phyloP scores from a whole-genome alignment of 1,140 invertebrate genomes.

The Drosophila suzukii region DNA sequence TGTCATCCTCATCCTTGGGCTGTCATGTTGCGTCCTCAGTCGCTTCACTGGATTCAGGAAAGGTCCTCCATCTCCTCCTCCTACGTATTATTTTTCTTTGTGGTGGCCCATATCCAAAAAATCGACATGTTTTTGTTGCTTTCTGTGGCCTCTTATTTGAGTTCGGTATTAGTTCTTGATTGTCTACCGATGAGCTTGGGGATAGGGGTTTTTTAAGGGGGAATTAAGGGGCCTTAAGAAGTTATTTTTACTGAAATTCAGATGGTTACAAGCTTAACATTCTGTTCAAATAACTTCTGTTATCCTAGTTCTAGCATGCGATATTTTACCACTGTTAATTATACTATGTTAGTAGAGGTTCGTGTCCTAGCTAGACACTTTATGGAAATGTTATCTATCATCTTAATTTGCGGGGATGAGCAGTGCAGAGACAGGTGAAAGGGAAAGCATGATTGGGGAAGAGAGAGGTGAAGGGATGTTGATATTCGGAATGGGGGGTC shows the following conservation, averaged over 20 bases:
- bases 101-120: slow-evolving; percentile 12
- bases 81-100: slow-evolving; percentile 7
- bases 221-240: background rate
- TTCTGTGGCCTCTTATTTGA: slow-evolving; percentile 61
- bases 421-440: too few relatives aligned
- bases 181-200: slow-evolving; percentile 32
- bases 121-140: slow-evolving; percentile 6
- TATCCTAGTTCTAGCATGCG: slow-evolving; percentile 52
- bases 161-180: slow-evolving; percentile 60
- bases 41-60: slow-evolving; percentile 20
- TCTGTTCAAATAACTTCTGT: background rate
- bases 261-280: background rate
- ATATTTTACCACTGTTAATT: slow-evolving; percentile 7
- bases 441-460: too few relatives aligned
- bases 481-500: too few relatives aligned
- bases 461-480: too few relatives aligned
- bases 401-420: too few relatives aligned
- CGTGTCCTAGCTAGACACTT: slow-evolving; percentile 34
- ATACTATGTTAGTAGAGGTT: slow-evolving; percentile 20
- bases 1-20: slow-evolving; percentile 9
- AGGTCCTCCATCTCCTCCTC: slow-evolving; percentile 6
- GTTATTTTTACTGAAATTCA: background rate
- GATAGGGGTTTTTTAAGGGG: background rate
- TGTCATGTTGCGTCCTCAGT: slow-evolving; percentile 45
- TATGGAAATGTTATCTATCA: slow-evolving; percentile 1